Percentiles rank a stretch among this genome's conserved stretches.
Evolutionary conservation across 2,888 invertebrate species (phyloP).

Genomic region (Plagodis pulveraria): DNA sequence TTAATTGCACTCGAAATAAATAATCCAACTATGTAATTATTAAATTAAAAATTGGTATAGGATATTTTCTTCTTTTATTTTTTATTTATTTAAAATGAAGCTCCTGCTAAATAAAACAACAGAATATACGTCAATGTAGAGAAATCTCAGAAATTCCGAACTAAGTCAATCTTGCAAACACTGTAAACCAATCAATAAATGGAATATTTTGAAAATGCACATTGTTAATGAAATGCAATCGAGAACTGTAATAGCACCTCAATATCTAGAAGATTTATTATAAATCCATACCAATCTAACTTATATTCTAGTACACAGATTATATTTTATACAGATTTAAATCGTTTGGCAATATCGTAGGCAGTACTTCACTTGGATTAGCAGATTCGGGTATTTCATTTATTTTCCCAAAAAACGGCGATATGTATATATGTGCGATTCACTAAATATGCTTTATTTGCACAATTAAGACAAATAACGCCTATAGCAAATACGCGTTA

Average conservation of each 20-base stretch:
- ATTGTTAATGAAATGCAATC: slow-evolving; percentile 45
- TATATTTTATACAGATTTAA: slow-evolving; percentile 52
- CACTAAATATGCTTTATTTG: too few species aligned
- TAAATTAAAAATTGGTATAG: too few species aligned
- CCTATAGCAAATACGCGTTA: too few species aligned
- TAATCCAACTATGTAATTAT: too few species aligned
- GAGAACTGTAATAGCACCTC: slow-evolving; percentile 63
- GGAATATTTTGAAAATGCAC: slow-evolving; percentile 34
- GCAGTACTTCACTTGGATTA: too few species aligned
- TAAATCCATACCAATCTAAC: slow-evolving; percentile 59
- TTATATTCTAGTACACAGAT: slow-evolving; percentile 39
- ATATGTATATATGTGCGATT: too few species aligned
- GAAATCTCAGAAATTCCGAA: neutral
- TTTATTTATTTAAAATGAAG: too few species aligned
- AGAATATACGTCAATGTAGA: neutral
- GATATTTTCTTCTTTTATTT: too few species aligned
- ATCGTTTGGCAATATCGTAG: slow-evolving; percentile 47
- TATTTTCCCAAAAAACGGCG: too few species aligned
- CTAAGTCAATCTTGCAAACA: slow-evolving; percentile 18
- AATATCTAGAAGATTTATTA: slow-evolving; percentile 58
- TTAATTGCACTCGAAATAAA: neutral
- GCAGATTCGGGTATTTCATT: too few species aligned
- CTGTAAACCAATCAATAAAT: slow-evolving; percentile 25
- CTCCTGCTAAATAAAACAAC: too few species aligned
- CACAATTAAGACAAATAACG: too few species aligned